A percentile compares a stretch with the other conserved stretches of the same genome.
phyloP scores from a whole-genome alignment of 2,113 vertebrate species.

The Gallinago jamesoni region DNA sequence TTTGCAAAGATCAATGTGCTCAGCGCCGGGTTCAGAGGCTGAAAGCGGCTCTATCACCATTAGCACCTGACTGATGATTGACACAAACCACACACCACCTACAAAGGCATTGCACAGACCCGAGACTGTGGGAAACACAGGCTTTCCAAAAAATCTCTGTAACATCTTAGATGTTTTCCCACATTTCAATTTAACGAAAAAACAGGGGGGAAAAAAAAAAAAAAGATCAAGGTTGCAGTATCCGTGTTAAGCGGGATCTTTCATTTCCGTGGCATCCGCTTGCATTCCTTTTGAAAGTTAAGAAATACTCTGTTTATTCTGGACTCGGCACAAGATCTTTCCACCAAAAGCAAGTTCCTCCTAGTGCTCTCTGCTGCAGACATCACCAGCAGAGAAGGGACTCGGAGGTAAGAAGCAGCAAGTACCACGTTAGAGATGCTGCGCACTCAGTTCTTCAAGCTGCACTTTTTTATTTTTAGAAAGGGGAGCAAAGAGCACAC shows the following conservation, averaged over 20 bases:
- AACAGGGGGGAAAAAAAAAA: neutral
- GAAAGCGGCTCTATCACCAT: neutral
- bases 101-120: conserved; percentile 19
- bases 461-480: neutral
- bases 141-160: conserved; percentile 17
- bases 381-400: neutral
- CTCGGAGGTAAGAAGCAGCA: neutral
- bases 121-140: neutral
- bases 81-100: conserved; percentile 58
- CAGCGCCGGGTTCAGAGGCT: neutral
- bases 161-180: conserved; percentile 17
- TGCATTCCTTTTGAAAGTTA: neutral
- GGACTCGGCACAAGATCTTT: neutral
- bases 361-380: neutral
- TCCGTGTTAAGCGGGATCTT: neutral
- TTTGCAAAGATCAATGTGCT: neutral
- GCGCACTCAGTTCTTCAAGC: neutral
- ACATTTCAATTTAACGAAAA: neutral
- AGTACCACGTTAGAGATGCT: neutral
- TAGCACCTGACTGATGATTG: conserved; percentile 49
- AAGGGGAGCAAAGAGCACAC: neutral
- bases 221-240: neutral
- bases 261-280: neutral
- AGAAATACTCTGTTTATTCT: conserved; percentile 2
- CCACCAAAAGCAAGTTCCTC: neutral